Percentiles rank a stretch among this genome's conserved stretches.
Conservation (phyloP, 2,113 vertebrate genomes). For the Shinisaurus crocodilurus region DNA sequence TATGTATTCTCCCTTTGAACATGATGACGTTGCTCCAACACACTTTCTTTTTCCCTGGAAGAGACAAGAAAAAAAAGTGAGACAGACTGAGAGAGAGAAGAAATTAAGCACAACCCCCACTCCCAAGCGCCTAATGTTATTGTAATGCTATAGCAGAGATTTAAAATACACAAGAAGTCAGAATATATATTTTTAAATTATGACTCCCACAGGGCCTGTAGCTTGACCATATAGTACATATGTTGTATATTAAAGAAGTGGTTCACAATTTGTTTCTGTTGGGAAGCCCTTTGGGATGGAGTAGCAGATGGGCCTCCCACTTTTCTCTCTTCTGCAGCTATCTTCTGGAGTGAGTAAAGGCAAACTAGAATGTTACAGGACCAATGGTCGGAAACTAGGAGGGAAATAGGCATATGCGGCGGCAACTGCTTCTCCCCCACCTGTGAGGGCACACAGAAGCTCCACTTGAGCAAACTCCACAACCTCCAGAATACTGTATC, state of each 20-base stretch:
- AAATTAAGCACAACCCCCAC: conserved; percentile 54
- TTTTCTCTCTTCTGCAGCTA: conserved; percentile 13
- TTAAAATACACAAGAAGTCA: conserved; percentile 70
- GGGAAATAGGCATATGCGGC: not conserved
- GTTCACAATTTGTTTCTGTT: conserved; percentile 61
- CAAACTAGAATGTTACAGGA: not conserved
- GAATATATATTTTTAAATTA: conserved; percentile 59
- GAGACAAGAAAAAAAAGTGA: conserved; percentile 25
- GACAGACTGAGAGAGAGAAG: conserved; percentile 15
- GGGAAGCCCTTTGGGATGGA: conserved; percentile 31
- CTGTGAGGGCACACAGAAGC: not conserved
- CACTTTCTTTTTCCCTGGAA: conserved; percentile 54
- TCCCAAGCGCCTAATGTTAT: conserved; percentile 23
- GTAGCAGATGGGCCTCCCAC: conserved; percentile 35
- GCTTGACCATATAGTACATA: conserved; percentile 63
- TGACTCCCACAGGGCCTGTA: conserved; percentile 58
- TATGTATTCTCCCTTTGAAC: conserved; percentile 56
- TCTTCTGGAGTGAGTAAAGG: conserved; percentile 7
- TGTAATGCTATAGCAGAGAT: conserved; percentile 66
- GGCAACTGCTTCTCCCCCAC: too few relatives aligned
- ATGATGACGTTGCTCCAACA: conserved; percentile 24
- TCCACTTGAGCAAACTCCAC: not conserved
- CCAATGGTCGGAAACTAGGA: not conserved
- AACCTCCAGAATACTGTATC: too few relatives aligned
- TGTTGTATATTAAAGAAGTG: conserved; percentile 68